Percentiles rank a stretch among this genome's conserved stretches.
These are phyloP conservation scores for Himalopsyche tibetana DNA, from an alignment of 2,888 invertebrate genomes.

Conservation along the genomic window DNA sequence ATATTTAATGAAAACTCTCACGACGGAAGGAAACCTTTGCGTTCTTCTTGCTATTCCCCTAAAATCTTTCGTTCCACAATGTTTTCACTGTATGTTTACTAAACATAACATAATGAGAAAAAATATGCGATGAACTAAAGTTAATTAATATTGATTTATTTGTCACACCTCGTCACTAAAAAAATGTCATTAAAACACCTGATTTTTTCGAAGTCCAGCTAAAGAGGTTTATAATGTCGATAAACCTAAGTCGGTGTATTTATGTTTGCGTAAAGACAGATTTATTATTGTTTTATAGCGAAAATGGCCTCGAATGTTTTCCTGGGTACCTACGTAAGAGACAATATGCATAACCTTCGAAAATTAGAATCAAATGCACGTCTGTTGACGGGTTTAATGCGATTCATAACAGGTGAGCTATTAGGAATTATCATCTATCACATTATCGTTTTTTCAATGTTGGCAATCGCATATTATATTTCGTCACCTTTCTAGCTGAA, in stretches of 20 bases:
- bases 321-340: slow-evolving; percentile 43
- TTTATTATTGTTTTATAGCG: slow-evolving; percentile 40
- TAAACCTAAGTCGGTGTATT: neutral
- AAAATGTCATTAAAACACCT: neutral
- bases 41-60: too few species aligned
- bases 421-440: too few species aligned
- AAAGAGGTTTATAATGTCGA: neutral
- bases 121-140: neutral
- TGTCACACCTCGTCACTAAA: neutral
- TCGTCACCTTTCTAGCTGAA: too few species aligned
- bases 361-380: slow-evolving; percentile 42
- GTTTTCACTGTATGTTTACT: too few species aligned
- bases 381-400: slow-evolving; percentile 2
- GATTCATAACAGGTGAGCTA: neutral
- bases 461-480: too few species aligned
- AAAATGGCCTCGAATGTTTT: slow-evolving; percentile 37
- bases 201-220: neutral
- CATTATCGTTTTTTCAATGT: too few species aligned
- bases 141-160: too few species aligned
- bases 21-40: too few species aligned
- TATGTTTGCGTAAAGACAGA: slow-evolving; percentile 14
- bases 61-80: too few species aligned
- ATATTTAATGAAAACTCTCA: too few species aligned
- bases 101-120: neutral
- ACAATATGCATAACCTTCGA: slow-evolving; percentile 35